Base-by-base conservation (phyloP, 2,888 invertebrate genomes). In the Asteroscopus sphinx region DNA sequence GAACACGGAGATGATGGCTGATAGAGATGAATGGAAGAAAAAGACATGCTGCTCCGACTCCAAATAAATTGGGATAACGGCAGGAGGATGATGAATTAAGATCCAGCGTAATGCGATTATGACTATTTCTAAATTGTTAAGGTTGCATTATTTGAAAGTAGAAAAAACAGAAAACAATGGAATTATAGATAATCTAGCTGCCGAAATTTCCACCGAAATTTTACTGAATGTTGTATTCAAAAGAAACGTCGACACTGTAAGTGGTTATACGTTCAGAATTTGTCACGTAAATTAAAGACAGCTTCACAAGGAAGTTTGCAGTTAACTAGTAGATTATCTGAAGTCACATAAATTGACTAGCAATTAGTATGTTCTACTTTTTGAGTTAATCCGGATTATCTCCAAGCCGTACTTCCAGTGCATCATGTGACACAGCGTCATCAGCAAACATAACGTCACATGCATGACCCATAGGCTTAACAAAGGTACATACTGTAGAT, bases 391-490 rank as follows among this genome's bases (percentile, higher is more conserved):
- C 47, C n/a, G 0, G 15, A 17, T 56, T 30, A 68, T 44, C 61
- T 36, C 17, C 16, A 1, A 40, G 26, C 25, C 37, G 33, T 52
- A 48, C 40, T 15, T 39, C 30, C 15, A 52, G 4, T 56, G 70
- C 32, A 64, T 69, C 70, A 69, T 64, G 47, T 52, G 65, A 57
- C 13, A 11, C 12, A 13, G 30, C 26, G 57, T 52, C 71, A 57
- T 21, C 36, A 21, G 15, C 26, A 26, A 55, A 39, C 30, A 48
- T 28, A 39, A 8, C 7, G 21, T 16, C 11, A 30, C 25, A 40
- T 15, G 32, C 25, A 25, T 40, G 44, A 33, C 35, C 35, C 30
- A 16, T 12, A 36, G 16, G 37, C 49, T 66, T 66, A 69, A 28
- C 37, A 6, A n/a, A n/a, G n/a, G n/a, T n/a, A n/a, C n/a, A n/a